A percentile compares a stretch with the other conserved stretches of the same genome.
These are phyloP conservation scores for Gymnodraco acuticeps DNA, from an alignment of 2,797 vertebrate species.

Conservation along the genomic window DNA sequence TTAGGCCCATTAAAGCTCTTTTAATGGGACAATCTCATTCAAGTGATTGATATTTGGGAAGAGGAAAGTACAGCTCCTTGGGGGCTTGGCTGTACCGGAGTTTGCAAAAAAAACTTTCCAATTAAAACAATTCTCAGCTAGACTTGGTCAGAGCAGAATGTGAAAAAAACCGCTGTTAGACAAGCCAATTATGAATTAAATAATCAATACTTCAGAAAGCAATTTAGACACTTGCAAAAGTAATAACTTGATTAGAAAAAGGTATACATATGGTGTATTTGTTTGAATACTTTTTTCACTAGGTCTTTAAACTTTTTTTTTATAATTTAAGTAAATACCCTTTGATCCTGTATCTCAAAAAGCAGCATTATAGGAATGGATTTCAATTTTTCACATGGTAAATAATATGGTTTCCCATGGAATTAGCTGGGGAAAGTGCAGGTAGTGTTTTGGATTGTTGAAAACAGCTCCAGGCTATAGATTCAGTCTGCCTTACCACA, in stretches of 20 bases:
- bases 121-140: slow-evolving; percentile 66
- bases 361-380: neutral
- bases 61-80: slow-evolving; percentile 66
- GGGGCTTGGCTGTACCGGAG: slow-evolving; percentile 56
- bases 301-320: slow-evolving; percentile 2
- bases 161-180: slow-evolving; percentile 43
- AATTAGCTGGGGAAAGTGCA: neutral
- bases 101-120: slow-evolving; percentile 59
- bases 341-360: slow-evolving; percentile 3
- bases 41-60: slow-evolving; percentile 82
- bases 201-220: slow-evolving; percentile 57
- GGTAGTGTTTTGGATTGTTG: slow-evolving; percentile 38
- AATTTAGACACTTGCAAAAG: slow-evolving; percentile 58
- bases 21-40: slow-evolving; percentile 83
- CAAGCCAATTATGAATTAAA: slow-evolving; percentile 62
- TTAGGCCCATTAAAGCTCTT: slow-evolving; percentile 81
- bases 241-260: slow-evolving; percentile 56
- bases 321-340: neutral
- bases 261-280: slow-evolving; percentile 9
- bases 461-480: slow-evolving; percentile 62
- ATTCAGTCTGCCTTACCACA: slow-evolving; percentile 41
- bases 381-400: neutral
- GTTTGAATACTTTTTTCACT: slow-evolving; percentile 19
- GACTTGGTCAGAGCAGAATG: slow-evolving; percentile 43
- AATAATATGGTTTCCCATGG: slow-evolving; percentile 7